These are phyloP conservation scores for Apotomis turbidana DNA, from an alignment of 2,888 invertebrate species.

Conservation along the genomic window DNA sequence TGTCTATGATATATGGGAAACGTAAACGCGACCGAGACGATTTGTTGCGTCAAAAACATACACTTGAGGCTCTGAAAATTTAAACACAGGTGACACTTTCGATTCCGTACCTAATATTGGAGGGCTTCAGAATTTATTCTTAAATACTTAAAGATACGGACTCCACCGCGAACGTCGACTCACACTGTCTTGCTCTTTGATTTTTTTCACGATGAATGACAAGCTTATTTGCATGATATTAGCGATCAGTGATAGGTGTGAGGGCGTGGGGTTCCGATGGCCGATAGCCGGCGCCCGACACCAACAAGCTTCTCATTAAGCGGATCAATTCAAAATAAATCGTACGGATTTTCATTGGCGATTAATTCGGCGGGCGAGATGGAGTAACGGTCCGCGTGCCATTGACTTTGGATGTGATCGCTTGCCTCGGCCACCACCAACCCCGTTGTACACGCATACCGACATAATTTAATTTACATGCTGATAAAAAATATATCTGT, in stretches of 20 bases:
- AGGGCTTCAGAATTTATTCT: no score
- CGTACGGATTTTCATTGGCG: constrained; percentile 75
- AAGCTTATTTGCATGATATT: constrained; percentile 53
- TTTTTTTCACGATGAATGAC: constrained; percentile 45
- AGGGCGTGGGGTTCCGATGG: constrained; percentile 65
- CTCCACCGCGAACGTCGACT: constrained; percentile 17
- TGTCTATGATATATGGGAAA: no score
- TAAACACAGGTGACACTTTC: no score
- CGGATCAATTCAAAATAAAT: constrained; percentile 74
- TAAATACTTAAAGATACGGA: not conserved
- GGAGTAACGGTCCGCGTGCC: constrained; percentile 81
- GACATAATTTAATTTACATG: constrained; percentile 35
- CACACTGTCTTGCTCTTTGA: constrained; percentile 33
- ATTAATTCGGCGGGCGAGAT: constrained; percentile 82
- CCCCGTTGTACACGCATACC: constrained; percentile 39
- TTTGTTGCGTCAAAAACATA: no score
- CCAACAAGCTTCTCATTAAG: constrained; percentile 75
- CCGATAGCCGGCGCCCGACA: constrained; percentile 68
- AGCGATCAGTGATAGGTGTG: constrained; percentile 52
- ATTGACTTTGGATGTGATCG: constrained; percentile 78
- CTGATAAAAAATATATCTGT: constrained; percentile 33
- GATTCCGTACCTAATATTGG: no score
- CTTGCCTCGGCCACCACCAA: constrained; percentile 51
- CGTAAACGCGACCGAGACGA: no score
- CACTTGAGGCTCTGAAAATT: no score